Base-by-base conservation (phyloP, 2,113 vertebrate genomes). In the Pholis gunnellus region DNA sequence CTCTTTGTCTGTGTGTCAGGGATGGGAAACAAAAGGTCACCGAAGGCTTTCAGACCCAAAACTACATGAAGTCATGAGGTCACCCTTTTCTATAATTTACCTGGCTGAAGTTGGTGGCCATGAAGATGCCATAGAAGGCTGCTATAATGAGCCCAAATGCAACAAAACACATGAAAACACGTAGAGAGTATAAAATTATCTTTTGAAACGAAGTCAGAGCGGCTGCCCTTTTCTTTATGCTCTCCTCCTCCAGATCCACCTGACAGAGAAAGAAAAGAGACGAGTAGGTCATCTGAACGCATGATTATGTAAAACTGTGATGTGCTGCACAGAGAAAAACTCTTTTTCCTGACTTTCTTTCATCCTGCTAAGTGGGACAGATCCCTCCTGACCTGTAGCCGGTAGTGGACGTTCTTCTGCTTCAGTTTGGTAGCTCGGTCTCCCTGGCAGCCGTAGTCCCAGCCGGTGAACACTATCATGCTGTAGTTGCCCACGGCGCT, bases 171-270 rank as follows among this genome's bases (percentile, higher is more conserved):
- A 97, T 71, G 13, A 94, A 44, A 8, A 83, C 4, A 0, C 96
- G 94, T 5, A 95, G 22, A 0, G 75, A 52, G 82, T 96, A 96
- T 59, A 96, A 83, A 44, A 79, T 0, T 1, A 89, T 31, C 11
- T 91, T 91, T 70, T 96, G 94, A 5, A 34, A 3, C 31, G 91
- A 65, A 2, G 95, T 96, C 81, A 95, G 94, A 64, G 87, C 82
- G 0, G 95, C 95, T 6, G 93, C 83, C 11, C 5, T 86, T 34
- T 79, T 90, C 75, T 93, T 92, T 36, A 94, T 38, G 0, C n/a
- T 76, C 3, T 96, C 94, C 79, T 98, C 96, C 86, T 98, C 97
- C 69, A 98, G 93, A 50, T 97, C 96, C 91, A 97, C 92, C 97
- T 98, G 87, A 61, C 2, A 34, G 7, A 79, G 52, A 75, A 8